Evolutionary conservation across 2,113 vertebrate genomes (phyloP), one percentile per base, ranked within the genome.

Genomic region (Pandion haliaetus): DNA sequence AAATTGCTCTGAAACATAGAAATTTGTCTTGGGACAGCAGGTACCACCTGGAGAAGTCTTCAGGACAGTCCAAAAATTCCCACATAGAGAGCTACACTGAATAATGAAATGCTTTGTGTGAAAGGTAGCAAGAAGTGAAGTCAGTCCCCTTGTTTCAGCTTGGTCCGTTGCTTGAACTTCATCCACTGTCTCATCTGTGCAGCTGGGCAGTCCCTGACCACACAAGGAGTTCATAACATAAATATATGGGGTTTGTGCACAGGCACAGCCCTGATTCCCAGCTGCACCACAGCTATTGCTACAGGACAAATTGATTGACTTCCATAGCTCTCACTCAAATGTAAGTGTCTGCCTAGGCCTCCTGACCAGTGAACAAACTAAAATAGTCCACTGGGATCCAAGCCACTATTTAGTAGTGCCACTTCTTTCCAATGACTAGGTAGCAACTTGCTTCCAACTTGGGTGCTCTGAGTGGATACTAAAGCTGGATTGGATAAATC

Each of bases 221-320:
- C 4, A 8, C 0, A 1, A 52, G 38, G 49, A 36, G 20, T 25
- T 76, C 17, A 17, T 28, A 65, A 38, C 5, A 3, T 17, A 44
- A 54, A 28, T 12, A 6, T 7, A 36, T 5, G 4, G 20, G 8
- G 5, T 32, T 8, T 28, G 13, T 0, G 0, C 49, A n/a, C 10
- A 47, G 26, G 18, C 1, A 0, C 36, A 81, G 74, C 31, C 32
- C 28, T 72, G 36, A 77, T 50, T 72, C 15, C 6, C 16, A 4
- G 5, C 45, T 82, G 31, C 16, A 66, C 23, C 31, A n/a, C 62
- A 81, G 8, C 17, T 59, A 17, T 42, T 1, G 2, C 63, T 65
- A 36, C n/a, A 44, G 63, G 12, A 55, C n/a, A 71, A 50, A 73
- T 2, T 16, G 29, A 28, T 20, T 24, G 23, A 50, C 36, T 79